Conservation (phyloP, 2,888 invertebrate genomes). For the Ceraclea dissimilis region DNA sequence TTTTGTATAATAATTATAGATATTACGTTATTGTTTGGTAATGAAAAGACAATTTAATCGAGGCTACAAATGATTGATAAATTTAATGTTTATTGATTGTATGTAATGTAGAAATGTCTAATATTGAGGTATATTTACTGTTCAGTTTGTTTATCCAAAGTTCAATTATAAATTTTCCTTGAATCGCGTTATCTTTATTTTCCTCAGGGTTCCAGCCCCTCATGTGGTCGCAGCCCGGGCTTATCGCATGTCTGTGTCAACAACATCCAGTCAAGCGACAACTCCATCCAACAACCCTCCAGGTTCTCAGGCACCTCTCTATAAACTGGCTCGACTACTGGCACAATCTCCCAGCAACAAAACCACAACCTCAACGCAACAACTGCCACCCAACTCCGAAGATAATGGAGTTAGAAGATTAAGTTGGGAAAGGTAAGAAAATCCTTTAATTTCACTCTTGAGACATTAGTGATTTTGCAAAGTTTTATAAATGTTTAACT, state of each 20-base stretch:
- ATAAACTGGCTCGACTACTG: conserved; percentile 27
- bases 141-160: no score
- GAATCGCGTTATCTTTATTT: no score
- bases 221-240: conserved; percentile 50
- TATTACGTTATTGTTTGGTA: no score
- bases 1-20: no score
- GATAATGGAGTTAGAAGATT: conserved; percentile 48
- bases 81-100: no score
- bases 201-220: conserved; percentile 51
- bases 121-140: no score
- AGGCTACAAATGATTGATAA: no score
- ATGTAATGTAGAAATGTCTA: no score
- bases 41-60: no score
- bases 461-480: no score
- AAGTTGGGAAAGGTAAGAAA: conserved; percentile 56
- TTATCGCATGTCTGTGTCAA: conserved; percentile 39
- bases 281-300: conserved; percentile 10
- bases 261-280: conserved; percentile 15
- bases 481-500: no score
- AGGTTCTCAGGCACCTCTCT: conserved; percentile 23
- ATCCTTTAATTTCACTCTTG: conserved; percentile 1
- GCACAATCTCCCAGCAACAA: conserved; percentile 17
- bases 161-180: no score
- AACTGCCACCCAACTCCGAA: conserved; percentile 25
- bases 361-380: neutral